Evolutionary conservation across 2,888 invertebrate genomes (phyloP), one percentile per base, ranked within the genome.

Genomic region (Allygus modestus): DNA sequence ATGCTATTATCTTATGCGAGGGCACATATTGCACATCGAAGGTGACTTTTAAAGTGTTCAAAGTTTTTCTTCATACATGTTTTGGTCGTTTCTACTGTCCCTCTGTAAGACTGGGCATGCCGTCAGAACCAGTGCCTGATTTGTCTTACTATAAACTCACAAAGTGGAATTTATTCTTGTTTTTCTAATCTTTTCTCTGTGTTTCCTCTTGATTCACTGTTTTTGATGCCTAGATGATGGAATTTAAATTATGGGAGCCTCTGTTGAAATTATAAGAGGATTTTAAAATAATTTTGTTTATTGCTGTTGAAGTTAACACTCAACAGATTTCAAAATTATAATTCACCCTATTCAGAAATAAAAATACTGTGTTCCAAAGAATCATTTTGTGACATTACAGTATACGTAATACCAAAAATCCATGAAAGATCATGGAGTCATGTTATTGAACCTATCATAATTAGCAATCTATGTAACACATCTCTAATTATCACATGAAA

Each of bases 1-100:
- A 33, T 54, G 79, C 79, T 79, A 79, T 79, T 79, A 79, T 79
- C 51, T 79, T 79, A 79, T 79, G 79, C 26, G 58, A 37, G 58
- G 77, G 77, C 71, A 71, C 28, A 65, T 23, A 26, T 23, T 20
- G 69, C 69, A 69, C n/a, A n/a, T n/a, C n/a, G 2, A 73, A 73
- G 37, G 73, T 73, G 41, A 73, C 9, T 65, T 43, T 43, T 4
- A 65, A 65, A 65, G 12, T 65, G 65, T 41, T 73, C n/a, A 73
- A n/a, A 20, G 37, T 69, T 17, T 33, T 17, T 69, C 28, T 61
- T 69, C 69, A n/a, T 73, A 41, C n/a, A 20, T 43, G 73, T 73
- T 43, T 37, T 73, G 58, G 23, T 23, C 26, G 58, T 58, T 58
- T 15, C 37, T n/a, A 51, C 51, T 26, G 4, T 28, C 31, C 4